A percentile compares a stretch with the other conserved stretches of the same genome.
Evolutionary conservation across 2,888 invertebrate species (phyloP).

Genomic region (Cacoxenus indagator): DNA sequence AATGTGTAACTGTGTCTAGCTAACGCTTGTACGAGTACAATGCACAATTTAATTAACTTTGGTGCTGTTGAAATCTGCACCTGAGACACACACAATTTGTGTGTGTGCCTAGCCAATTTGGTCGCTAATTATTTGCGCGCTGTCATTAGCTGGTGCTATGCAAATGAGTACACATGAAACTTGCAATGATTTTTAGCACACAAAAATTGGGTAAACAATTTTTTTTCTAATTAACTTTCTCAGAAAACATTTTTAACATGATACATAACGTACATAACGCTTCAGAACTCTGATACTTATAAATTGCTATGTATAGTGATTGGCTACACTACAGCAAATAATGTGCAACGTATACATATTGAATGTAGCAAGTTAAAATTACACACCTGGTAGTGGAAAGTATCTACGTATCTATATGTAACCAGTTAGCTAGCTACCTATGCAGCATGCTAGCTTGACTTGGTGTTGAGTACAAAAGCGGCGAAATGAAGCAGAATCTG

Average conservation of each 20-base stretch:
- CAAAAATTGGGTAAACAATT: too few species aligned
- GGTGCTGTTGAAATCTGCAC: neutral
- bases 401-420: too few species aligned
- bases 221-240: neutral
- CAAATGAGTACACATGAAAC: too few species aligned
- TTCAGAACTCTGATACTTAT: too few species aligned
- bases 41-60: slow-evolving; percentile 20
- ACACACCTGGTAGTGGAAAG: too few species aligned
- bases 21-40: neutral
- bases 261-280: neutral
- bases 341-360: neutral
- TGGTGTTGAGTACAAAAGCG: slow-evolving; percentile 24
- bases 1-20: neutral
- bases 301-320: slow-evolving; percentile 3
- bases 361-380: too few species aligned
- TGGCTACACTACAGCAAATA: neutral
- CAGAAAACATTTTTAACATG: neutral
- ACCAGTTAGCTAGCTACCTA: too few species aligned
- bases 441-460: neutral
- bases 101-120: neutral
- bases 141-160: neutral
- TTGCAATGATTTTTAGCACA: too few species aligned
- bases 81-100: neutral
- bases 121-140: neutral
- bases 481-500: slow-evolving; percentile 62